phyloP scores from a whole-genome alignment of 2,888 invertebrate species.

The Automeris io region DNA sequence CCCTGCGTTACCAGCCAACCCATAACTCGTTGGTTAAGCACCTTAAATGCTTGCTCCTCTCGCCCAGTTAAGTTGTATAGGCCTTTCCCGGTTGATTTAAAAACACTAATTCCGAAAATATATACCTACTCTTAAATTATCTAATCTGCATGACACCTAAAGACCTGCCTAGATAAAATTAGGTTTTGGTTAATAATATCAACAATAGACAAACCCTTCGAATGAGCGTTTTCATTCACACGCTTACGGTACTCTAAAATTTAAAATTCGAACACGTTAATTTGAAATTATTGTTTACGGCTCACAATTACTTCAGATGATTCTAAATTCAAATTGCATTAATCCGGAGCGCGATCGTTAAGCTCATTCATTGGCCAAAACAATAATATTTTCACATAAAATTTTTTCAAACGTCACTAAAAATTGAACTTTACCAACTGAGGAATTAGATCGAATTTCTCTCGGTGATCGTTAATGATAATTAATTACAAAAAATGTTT shows the following conservation, averaged over 20 bases:
- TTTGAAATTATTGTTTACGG: constrained; percentile 57
- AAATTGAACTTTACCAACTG: constrained; percentile 26
- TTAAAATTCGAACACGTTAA: constrained; percentile 48
- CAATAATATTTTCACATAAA: constrained; percentile 62
- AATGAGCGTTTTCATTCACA: constrained; percentile 4
- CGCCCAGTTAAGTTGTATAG: too few species aligned
- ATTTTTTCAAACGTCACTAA: constrained; percentile 19
- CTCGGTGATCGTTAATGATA: constrained; percentile 40
- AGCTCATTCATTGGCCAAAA: constrained; percentile 63
- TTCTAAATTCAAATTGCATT: constrained; percentile 67
- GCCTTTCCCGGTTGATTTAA: too few species aligned
- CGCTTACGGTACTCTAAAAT: constrained; percentile 38
- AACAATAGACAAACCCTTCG: constrained; percentile 12
- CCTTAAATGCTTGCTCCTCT: too few species aligned
- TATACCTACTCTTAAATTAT: too few species aligned
- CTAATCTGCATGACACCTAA: too few species aligned
- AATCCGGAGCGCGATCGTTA: constrained; percentile 54
- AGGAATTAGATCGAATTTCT: constrained; percentile 28
- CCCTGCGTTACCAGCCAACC: too few species aligned
- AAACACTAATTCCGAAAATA: too few species aligned
- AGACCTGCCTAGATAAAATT: too few species aligned
- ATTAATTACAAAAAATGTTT: constrained; percentile 66
- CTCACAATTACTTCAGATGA: constrained; percentile 43
- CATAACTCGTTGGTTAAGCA: too few species aligned
- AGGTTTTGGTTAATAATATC: too few species aligned